Evolutionary conservation across 2,888 invertebrate species (phyloP).

Genomic region (Rotaria socialis): DNA sequence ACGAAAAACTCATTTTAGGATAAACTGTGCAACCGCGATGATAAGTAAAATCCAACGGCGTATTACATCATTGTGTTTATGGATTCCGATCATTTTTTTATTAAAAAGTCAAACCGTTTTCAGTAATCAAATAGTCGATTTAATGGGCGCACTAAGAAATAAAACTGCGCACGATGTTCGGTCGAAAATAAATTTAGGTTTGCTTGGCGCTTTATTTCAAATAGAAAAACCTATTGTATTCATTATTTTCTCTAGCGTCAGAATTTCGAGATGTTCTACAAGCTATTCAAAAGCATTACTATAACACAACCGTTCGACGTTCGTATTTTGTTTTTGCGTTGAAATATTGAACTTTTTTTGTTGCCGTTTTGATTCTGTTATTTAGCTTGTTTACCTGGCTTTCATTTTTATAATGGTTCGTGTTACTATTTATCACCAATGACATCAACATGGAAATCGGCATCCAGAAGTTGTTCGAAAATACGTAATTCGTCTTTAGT

Average conservation of each 20-base stretch:
- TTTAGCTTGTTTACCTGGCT: conserved; percentile 1
- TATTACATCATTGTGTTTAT: background rate
- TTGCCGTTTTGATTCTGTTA: background rate
- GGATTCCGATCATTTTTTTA: background rate
- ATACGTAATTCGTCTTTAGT: conserved; percentile 8
- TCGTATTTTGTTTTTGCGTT: background rate
- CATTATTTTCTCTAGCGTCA: background rate
- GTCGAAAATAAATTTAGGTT: background rate
- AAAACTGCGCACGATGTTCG: background rate
- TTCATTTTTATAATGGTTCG: background rate
- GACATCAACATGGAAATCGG: background rate
- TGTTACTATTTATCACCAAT: background rate
- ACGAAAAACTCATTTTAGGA: background rate
- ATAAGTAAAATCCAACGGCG: background rate
- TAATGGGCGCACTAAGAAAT: background rate
- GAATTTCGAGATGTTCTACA: conserved; percentile 15
- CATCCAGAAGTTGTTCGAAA: background rate
- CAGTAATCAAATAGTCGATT: background rate
- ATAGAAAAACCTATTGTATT: no score
- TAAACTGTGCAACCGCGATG: background rate
- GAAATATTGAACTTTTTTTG: background rate
- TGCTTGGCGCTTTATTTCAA: background rate
- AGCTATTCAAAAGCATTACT: background rate
- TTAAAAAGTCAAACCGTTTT: background rate
- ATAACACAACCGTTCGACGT: conserved; percentile 6